Evolutionary conservation across 2,888 invertebrate species (phyloP).

Genomic region (Hesperia comma): DNA sequence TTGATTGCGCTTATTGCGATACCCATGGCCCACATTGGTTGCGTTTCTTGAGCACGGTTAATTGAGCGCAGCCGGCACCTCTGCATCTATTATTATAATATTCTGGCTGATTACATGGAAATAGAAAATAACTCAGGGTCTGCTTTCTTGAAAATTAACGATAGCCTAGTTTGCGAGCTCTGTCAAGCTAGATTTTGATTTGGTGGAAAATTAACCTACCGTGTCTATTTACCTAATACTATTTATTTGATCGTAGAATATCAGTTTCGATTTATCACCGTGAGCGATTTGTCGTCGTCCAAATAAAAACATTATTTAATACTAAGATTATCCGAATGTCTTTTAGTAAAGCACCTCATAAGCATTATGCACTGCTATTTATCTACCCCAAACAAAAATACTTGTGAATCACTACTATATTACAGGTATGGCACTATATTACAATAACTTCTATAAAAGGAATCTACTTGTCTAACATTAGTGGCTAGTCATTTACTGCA

Average conservation of each 20-base stretch:
- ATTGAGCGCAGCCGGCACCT: conserved; percentile 68
- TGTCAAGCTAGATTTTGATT: no score
- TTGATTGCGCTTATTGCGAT: conserved; percentile 60
- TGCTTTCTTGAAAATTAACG: conserved; percentile 67
- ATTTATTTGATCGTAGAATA: no score
- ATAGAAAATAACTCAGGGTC: conserved; percentile 77
- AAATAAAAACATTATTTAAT: neutral
- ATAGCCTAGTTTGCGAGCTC: conserved; percentile 57
- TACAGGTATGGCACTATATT: neutral
- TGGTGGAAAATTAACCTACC: no score
- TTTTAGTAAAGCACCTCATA: no score
- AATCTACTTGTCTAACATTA: conserved; percentile 49
- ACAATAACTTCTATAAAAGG: neutral
- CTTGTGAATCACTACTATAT: no score
- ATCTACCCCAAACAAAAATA: no score
- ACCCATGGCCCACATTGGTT: conserved; percentile 56
- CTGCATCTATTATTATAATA: conserved; percentile 71
- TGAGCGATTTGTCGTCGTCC: neutral
- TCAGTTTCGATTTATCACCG: no score
- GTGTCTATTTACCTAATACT: no score
- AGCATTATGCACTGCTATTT: no score
- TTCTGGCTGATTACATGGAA: conserved; percentile 73
- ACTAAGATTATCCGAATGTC: no score
- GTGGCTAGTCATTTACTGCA: conserved; percentile 18
- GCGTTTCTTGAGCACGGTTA: conserved; percentile 61